phyloP scores from a whole-genome alignment of 2,888 invertebrate species.

The Andrena trimmerana region DNA sequence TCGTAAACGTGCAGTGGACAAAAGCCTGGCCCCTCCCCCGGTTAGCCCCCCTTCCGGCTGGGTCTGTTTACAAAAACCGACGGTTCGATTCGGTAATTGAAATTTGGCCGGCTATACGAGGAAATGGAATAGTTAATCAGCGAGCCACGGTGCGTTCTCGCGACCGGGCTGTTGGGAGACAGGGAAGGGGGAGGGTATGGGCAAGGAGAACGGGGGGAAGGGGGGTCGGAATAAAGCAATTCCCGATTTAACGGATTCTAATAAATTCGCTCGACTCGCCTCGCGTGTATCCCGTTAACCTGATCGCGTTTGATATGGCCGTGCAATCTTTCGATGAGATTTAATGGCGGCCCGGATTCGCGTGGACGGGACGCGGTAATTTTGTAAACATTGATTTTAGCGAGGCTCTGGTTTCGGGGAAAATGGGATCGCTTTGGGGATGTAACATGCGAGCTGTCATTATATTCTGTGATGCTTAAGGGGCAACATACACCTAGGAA shows the following conservation, averaged over 20 bases:
- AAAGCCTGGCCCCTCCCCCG: conserved; percentile 24
- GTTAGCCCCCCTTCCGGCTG: not conserved
- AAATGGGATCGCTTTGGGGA: not conserved
- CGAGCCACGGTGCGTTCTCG: conserved; percentile 39
- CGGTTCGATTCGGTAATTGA: conserved; percentile 66
- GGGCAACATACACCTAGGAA: no score
- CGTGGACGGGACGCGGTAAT: not conserved
- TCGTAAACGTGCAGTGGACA: conserved; percentile 53
- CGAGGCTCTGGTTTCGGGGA: not conserved
- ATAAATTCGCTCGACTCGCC: conserved; percentile 42
- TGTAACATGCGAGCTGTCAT: no score
- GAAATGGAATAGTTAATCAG: conserved; percentile 64
- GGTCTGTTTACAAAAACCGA: conserved; percentile 51
- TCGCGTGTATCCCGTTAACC: conserved; percentile 32
- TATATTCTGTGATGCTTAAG: no score
- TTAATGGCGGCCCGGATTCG: not conserved
- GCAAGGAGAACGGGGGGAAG: not conserved
- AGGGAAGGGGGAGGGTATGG: not conserved
- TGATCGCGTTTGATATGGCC: conserved; percentile 28
- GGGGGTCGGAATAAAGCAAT: conserved; percentile 13
- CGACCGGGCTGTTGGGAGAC: not conserved
- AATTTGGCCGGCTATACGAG: conserved; percentile 55
- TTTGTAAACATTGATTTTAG: conserved; percentile 20
- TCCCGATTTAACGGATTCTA: conserved; percentile 46
- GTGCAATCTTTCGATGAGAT: conserved; percentile 22